Evolutionary conservation across 2,888 invertebrate species (phyloP), one percentile per base, ranked within the genome.

Genomic region (Acrobasis repandana): DNA sequence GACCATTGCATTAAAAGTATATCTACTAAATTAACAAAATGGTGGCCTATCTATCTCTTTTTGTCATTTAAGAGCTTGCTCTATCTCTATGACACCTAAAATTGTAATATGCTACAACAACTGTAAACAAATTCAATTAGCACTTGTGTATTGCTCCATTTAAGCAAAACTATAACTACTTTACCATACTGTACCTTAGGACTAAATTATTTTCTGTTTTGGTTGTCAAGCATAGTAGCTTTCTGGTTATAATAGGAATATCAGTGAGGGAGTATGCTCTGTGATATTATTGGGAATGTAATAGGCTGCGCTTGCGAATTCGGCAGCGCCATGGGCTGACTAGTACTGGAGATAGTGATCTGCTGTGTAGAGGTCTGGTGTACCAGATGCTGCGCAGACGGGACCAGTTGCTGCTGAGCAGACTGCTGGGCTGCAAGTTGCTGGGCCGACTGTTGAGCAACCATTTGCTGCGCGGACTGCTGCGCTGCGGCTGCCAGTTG

Each of bases 281-380:
- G 92, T 49, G 92, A 90, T 73, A 92, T 92, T 68, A 92, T 92
- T 49, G 92, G 91, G 75, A 90, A 92, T 78, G 87, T 85, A 61
- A 92, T 84, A 33, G 90, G 71, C 76, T 91, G 92, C 64, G 91
- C 83, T 69, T 92, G 92, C 43, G 92, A 90, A 66, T 90, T 91
- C 33, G 90, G 72, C 67, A 92, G 67, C 60, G 90, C 88, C 86
- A 92, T 88, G 11, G 90, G 86, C 72, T 92, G 92, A 80, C 90
- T 91, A 74, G 90, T 86, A 70, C 86, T 92, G 9, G 92, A 90
- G 58, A 92, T 90, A 36, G 88, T 90, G 50, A 92, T 90, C 69
- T 92, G 92, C 65, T 91, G 92, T 34, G 88, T 86, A n/a, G 90
- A 86, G 50, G 89, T 86, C 74, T 92, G 91, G 67, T 90, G 91